Conservation (phyloP, 2,113 vertebrate species). For the Microcebus ravelobensis region DNA sequence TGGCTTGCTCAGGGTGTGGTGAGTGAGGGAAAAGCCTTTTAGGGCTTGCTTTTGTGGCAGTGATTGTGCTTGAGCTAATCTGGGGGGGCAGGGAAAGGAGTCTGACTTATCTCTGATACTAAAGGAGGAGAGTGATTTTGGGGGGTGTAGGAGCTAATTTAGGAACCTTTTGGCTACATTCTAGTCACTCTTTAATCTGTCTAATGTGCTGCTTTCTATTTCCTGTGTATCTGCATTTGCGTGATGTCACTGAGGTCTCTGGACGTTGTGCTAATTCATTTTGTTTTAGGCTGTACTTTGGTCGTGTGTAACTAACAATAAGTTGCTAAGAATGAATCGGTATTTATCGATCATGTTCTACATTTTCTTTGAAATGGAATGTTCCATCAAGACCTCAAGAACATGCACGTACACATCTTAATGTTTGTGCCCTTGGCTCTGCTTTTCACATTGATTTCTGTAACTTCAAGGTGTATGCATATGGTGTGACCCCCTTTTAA, state of each 20-base stretch:
- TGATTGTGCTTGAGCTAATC: neutral
- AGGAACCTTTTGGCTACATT: neutral
- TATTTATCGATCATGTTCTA: neutral
- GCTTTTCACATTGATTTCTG: neutral
- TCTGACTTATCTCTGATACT: neutral
- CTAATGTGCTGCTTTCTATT: neutral
- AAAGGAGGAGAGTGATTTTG: neutral
- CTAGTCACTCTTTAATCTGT: neutral
- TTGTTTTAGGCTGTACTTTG: neutral
- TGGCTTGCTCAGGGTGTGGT: neutral
- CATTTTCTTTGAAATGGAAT: conserved; percentile 29
- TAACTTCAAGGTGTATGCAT: neutral
- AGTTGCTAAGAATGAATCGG: neutral
- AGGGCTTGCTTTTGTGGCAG: neutral
- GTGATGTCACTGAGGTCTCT: fast-evolving
- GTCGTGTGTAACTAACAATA: neutral
- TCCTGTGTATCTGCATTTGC: neutral
- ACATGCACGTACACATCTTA: neutral
- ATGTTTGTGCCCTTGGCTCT: neutral
- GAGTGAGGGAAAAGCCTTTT: neutral
- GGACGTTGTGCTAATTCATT: neutral
- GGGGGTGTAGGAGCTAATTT: neutral
- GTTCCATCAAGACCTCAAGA: neutral
- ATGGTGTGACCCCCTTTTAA: neutral
- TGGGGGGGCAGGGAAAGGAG: neutral